phyloP scores from a whole-genome alignment of 1,140 invertebrate species.

The Trachelipus rathkii region DNA sequence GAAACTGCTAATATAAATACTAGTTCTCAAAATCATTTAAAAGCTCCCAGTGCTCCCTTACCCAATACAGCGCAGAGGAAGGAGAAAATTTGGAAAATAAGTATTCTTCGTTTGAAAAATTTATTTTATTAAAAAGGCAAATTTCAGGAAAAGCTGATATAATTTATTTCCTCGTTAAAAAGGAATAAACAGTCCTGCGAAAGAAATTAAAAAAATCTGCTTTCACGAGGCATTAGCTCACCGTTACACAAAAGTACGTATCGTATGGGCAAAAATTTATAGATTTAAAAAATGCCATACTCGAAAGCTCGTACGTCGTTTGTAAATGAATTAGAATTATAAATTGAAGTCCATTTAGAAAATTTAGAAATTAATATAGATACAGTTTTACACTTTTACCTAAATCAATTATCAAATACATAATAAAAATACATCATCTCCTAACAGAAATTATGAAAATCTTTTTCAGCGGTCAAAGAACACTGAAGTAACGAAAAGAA shows the following conservation, averaged over 20 bases:
- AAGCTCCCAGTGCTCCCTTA: no score
- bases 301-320: neutral
- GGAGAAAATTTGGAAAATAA: no score
- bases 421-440: slow-evolving; percentile 8
- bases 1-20: no score
- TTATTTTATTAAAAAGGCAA: neutral
- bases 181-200: neutral
- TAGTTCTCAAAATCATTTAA: no score
- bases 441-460: neutral
- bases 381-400: neutral
- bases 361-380: slow-evolving; percentile 19
- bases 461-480: slow-evolving; percentile 5
- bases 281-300: slow-evolving; percentile 4
- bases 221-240: neutral
- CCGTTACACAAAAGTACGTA: neutral
- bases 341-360: slow-evolving; percentile 8
- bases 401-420: slow-evolving; percentile 17
- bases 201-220: neutral
- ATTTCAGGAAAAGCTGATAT: neutral
- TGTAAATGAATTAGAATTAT: neutral
- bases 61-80: no score
- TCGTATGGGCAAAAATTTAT: neutral
- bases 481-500: neutral
- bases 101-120: slow-evolving; percentile 10
- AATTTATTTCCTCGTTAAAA: neutral